Base-by-base conservation (phyloP, 92 coral and sea anemone species). In the Paragorgia papillata region DNA sequence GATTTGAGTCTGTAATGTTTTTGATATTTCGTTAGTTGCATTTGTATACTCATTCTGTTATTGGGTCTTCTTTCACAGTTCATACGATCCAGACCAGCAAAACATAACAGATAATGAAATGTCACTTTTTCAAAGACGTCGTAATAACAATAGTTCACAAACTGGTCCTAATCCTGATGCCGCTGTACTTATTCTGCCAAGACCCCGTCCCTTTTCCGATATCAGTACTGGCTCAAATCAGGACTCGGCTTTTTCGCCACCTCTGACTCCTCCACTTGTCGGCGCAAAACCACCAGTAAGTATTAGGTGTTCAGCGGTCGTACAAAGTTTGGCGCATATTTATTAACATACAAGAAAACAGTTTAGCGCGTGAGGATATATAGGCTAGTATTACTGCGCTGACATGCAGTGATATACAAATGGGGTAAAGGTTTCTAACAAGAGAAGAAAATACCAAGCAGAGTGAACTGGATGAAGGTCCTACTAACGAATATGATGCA, bases 101-200 rank as follows among this genome's bases (percentile, higher is more conserved):
- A 54, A 21, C 5, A 2, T 25, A 29, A 1, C 58, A 28, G 59
- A 33, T 75, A 62, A 54, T 55, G 57, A 18, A 61, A 48, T 43
- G 43, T 63, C 82, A 40, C 40, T 57, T 27, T 53, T 70, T 31
- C 67, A 75, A 41, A 29, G 70, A 61, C 82, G 70, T 33, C 82
- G 70, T 35, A 84, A 83, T 22, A 81, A 75, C 27, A 7, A 53
- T 37, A n/a, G n/a, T n/a, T 79, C 85, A 14, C 69, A 66, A 26
- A 74, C 89, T 12, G 55, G 85, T 46, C 81, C 74, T 57, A 56
- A 74, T 49, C 43, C 88, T 0, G 70, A 80, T 12, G 75, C 82
- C 35, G 57, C 69, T 15, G 39, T n/a, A 10, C 49, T 44, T 18
- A 32, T 80, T 31, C 21, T 79, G 34, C 77, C 77, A n/a, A 50